A percentile compares a stretch with the other conserved stretches of the same genome.
These are phyloP conservation scores for Drosophila dunni DNA, from an alignment of 1,140 invertebrate species.

Conservation along the genomic window DNA sequence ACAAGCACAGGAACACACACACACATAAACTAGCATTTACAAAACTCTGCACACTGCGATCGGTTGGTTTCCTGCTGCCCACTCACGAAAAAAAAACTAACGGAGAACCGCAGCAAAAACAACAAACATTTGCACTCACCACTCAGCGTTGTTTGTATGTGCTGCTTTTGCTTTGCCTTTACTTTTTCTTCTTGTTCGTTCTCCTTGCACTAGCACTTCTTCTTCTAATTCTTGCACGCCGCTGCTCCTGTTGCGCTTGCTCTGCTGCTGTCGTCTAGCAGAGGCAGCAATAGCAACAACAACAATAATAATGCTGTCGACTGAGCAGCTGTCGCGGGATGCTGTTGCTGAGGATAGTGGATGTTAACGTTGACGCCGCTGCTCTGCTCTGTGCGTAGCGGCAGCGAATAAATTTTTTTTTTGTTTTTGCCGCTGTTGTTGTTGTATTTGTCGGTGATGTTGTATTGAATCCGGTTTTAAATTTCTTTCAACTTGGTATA, in stretches of 20 bases:
- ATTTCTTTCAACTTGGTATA: slow-evolving; percentile 74
- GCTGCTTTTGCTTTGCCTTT: neutral
- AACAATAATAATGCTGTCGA: slow-evolving; percentile 18
- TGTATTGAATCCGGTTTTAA: slow-evolving; percentile 75
- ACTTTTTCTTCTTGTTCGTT: slow-evolving; percentile 3
- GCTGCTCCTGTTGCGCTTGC: slow-evolving; percentile 53
- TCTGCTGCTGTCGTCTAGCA: slow-evolving; percentile 26
- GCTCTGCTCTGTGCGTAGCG: slow-evolving; percentile 48
- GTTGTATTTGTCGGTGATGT: slow-evolving; percentile 40
- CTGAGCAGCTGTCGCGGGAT: slow-evolving; percentile 28
- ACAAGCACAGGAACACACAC: neutral
- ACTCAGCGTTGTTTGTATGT: slow-evolving; percentile 1
- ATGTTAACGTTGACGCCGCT: slow-evolving; percentile 19
- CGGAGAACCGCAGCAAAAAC: slow-evolving; percentile 1
- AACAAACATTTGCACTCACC: slow-evolving; percentile 36
- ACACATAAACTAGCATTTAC: neutral
- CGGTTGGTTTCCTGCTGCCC: slow-evolving; percentile 37
- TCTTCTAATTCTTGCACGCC: slow-evolving; percentile 28
- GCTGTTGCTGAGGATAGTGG: slow-evolving; percentile 50
- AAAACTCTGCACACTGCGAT: neutral
- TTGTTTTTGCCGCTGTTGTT: slow-evolving; percentile 40
- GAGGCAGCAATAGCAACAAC: slow-evolving; percentile 16
- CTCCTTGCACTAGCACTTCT: slow-evolving; percentile 4
- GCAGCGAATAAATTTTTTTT: slow-evolving; percentile 32
- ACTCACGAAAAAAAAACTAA: slow-evolving; percentile 24